Evolutionary conservation across 2,888 invertebrate genomes (phyloP), one percentile per base, ranked within the genome.

Genomic region (Steinernema carpocapsae): DNA sequence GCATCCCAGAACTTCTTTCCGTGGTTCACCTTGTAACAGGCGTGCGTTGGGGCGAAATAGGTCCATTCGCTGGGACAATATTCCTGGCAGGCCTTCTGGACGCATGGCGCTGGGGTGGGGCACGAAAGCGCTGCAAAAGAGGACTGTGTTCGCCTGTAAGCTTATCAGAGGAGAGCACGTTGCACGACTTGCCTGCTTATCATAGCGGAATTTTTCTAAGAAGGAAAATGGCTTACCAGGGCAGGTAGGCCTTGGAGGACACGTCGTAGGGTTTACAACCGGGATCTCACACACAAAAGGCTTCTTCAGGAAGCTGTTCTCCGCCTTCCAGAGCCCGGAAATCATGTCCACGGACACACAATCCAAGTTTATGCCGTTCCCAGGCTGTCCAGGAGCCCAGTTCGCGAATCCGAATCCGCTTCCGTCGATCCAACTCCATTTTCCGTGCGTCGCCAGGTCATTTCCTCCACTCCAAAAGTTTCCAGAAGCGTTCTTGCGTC

Each of bases 391-490:
- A 26, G 72, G 19, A 24, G 43, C 45, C 72, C 72, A 72, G 24
- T 56, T 59, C 14, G 56, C 43, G 43, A 24, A 72, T 22, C 42
- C 22, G 56, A 56, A 72, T 29, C 43, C 64, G 64, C n/a, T 42
- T 12, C 72, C 72, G 14, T 72, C 72, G 26, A 48, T 72, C 72
- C 72, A 72, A 0, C 22, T 12, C 72, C 72, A 72, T 17, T 22
- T 64, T 1, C 72, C 72, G 12, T 17, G 4, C 19, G 51, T 22
- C 1, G 72, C 56, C 22, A 72, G 52, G 45, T 72, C 72, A 43
- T 72, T 72, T 10, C 72, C 72, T 22, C 72, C 72, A 43, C 48
- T 22, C 72, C 72, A 72, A 26, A 72, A 72, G 19, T 48, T 22
- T 10, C 37, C 10, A 17, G 48, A 14, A 19, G 29, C 7, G 64